phyloP scores from a whole-genome alignment of 2,888 invertebrate species.

The Megastigmus dorsalis region DNA sequence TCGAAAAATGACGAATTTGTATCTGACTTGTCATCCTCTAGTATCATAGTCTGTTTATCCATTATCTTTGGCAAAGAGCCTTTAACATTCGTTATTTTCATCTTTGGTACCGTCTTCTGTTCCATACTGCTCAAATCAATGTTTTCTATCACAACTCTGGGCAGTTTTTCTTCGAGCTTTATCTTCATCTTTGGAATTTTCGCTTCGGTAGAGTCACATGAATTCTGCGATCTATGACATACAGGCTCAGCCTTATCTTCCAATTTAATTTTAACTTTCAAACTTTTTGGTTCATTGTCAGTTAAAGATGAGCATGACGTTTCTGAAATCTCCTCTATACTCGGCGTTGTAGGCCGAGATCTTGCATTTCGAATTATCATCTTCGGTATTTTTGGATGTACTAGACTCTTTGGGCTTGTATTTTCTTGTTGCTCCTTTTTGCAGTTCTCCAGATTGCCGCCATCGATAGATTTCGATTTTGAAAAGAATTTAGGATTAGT shows the following conservation, averaged over 20 bases:
- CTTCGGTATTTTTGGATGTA: conserved; percentile 70
- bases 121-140: conserved; percentile 51
- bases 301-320: conserved; percentile 48
- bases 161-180: conserved; percentile 63
- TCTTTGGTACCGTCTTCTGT: conserved; percentile 63
- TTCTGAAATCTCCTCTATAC: conserved; percentile 61
- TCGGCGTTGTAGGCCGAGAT: conserved; percentile 70
- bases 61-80: conserved; percentile 48
- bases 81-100: conserved; percentile 65
- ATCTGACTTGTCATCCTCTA: conserved; percentile 39
- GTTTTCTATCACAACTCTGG: conserved; percentile 61
- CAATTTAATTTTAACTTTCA: conserved; percentile 62
- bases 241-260: conserved; percentile 56
- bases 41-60: conserved; percentile 41
- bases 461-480: conserved; percentile 52
- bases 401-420: conserved; percentile 32
- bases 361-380: conserved; percentile 70
- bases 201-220: conserved; percentile 39
- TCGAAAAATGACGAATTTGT: conserved; percentile 10
- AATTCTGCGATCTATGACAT: conserved; percentile 6
- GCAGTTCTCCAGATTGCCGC: conserved; percentile 3
- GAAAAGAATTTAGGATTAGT: conserved; percentile 56
- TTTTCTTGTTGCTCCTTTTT: conserved; percentile 29
- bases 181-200: conserved; percentile 68
- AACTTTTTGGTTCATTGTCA: conserved; percentile 55